These are phyloP conservation scores for Pharmacophagus antenor DNA, from an alignment of 2,888 invertebrate species.

Conservation along the genomic window DNA sequence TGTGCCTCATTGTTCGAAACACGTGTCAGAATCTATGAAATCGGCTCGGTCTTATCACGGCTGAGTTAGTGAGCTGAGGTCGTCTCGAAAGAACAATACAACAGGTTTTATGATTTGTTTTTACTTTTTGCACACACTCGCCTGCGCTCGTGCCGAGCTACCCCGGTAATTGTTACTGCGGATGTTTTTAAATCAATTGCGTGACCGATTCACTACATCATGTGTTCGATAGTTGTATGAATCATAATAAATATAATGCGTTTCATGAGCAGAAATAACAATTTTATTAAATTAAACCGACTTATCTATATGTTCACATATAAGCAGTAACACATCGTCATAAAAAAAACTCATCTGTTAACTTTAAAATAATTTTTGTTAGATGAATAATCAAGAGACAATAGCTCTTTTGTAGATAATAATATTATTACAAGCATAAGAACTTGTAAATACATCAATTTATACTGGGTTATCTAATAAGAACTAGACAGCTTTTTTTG, in stretches of 20 bases:
- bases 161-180: constrained; percentile 48
- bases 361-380: no score
- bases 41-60: constrained; percentile 60
- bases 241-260: background rate
- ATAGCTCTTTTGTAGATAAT: no score
- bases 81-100: constrained; percentile 74
- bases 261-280: background rate
- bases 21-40: constrained; percentile 61
- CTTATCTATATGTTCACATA: background rate
- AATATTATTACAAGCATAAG: no score
- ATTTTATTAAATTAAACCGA: background rate
- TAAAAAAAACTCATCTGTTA: no score
- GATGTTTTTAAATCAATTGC: constrained; percentile 48
- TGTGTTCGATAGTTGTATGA: background rate
- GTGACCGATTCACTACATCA: constrained; percentile 8
- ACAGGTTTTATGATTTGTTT: constrained; percentile 72
- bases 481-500: background rate
- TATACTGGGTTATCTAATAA: background rate
- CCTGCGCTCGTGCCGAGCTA: constrained; percentile 43
- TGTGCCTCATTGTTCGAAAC: constrained; percentile 37
- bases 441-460: no score
- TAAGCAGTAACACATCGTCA: no score
- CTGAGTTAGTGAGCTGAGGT: constrained; percentile 48
- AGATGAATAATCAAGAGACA: no score
- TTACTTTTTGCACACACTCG: constrained; percentile 55